Evolutionary conservation across 2,113 vertebrate species (phyloP).

Genomic region (Misgurnus anguillicaudatus): DNA sequence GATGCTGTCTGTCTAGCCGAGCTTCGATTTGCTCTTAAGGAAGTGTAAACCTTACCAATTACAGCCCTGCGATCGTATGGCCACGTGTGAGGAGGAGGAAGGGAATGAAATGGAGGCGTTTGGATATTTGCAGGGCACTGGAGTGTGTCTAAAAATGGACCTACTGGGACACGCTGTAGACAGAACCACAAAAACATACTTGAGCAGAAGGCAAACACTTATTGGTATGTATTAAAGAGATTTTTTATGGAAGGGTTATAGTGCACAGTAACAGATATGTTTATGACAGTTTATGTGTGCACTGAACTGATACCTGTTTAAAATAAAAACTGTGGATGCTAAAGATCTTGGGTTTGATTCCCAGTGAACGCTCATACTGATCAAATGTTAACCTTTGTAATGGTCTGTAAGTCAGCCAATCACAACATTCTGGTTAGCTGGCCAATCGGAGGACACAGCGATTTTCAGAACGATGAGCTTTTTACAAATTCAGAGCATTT

Average conservation of each 20-base stretch:
- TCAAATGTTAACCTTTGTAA: too few relatives aligned
- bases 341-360: too few relatives aligned
- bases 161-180: background rate
- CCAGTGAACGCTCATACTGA: too few relatives aligned
- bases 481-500: too few relatives aligned
- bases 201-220: slow-evolving; percentile 8
- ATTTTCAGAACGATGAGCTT: too few relatives aligned
- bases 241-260: background rate
- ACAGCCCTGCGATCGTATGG: slow-evolving; percentile 46
- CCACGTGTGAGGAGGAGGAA: background rate
- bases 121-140: slow-evolving; percentile 25
- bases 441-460: too few relatives aligned
- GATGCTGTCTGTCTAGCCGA: slow-evolving; percentile 39
- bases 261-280: background rate
- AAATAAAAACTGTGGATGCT: too few relatives aligned
- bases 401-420: too few relatives aligned
- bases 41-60: slow-evolving; percentile 60
- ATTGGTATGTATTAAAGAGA: background rate
- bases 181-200: background rate
- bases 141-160: slow-evolving; percentile 33
- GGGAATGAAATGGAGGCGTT: slow-evolving; percentile 40
- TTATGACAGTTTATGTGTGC: background rate
- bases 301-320: too few relatives aligned
- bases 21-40: slow-evolving; percentile 52
- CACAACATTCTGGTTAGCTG: too few relatives aligned